phyloP scores from a whole-genome alignment of 2,888 invertebrate species.

The Epirrita christyi region DNA sequence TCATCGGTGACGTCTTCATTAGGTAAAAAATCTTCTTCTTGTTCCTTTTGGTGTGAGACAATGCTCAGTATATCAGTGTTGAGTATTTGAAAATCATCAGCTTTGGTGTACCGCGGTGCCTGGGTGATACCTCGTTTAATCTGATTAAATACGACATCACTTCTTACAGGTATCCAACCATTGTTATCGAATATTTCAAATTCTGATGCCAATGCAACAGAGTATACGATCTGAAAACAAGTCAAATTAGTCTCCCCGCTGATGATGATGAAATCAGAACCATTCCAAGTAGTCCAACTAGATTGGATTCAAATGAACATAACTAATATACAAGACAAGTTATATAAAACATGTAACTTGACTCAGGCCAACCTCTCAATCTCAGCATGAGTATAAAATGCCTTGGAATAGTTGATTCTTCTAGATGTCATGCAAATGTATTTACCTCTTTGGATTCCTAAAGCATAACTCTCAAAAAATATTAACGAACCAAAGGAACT shows the following conservation, averaged over 20 bases:
- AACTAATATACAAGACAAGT: too few relatives aligned
- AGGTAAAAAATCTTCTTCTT: background rate
- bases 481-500: too few relatives aligned
- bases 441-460: too few relatives aligned
- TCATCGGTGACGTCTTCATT: background rate
- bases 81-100: slow-evolving; percentile 12
- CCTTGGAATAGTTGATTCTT: too few relatives aligned
- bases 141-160: slow-evolving; percentile 30
- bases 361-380: too few relatives aligned
- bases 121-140: slow-evolving; percentile 13
- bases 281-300: too few relatives aligned
- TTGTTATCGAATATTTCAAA: slow-evolving; percentile 15
- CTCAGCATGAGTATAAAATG: too few relatives aligned
- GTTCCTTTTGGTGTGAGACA: background rate
- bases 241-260: background rate
- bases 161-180: slow-evolving; percentile 38
- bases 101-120: slow-evolving; percentile 1
- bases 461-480: too few relatives aligned
- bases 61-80: slow-evolving; percentile 17
- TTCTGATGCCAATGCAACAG: slow-evolving; percentile 12
- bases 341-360: too few relatives aligned
- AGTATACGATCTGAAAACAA: slow-evolving; percentile 26
- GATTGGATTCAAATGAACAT: too few relatives aligned
- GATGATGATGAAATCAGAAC: too few relatives aligned
- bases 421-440: too few relatives aligned